A percentile compares a stretch with the other conserved stretches of the same genome.
Conservation (phyloP, 2,113 vertebrate species). For the Gadus chalcogrammus region DNA sequence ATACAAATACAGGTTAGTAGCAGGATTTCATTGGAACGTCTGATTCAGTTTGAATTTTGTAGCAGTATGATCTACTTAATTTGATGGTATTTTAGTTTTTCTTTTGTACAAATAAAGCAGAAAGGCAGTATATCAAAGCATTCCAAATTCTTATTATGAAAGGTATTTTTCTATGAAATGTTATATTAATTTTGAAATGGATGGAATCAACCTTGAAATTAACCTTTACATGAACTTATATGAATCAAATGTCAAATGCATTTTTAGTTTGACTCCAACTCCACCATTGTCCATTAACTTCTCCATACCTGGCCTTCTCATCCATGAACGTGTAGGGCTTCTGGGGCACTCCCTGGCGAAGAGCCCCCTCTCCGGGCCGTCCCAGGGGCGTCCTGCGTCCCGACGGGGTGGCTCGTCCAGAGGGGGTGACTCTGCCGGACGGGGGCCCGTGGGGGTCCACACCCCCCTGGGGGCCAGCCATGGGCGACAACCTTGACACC, state of each 20-base stretch:
- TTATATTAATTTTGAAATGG: neutral
- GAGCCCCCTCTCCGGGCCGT: slow-evolving; percentile 69
- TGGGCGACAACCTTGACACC: slow-evolving; percentile 70
- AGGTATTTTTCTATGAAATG: neutral
- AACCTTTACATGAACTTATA: no score
- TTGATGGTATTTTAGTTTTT: no score
- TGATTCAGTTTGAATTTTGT: neutral
- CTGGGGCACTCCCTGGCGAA: slow-evolving; percentile 91
- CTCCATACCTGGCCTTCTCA: slow-evolving; percentile 88
- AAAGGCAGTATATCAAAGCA: no score
- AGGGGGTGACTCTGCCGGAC: slow-evolving; percentile 54
- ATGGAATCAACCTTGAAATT: neutral
- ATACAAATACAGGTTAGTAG: no score
- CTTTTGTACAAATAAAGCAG: no score
- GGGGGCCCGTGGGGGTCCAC: slow-evolving; percentile 55
- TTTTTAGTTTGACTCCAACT: no score
- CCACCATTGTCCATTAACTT: no score
- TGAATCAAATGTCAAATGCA: no score
- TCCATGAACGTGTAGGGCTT: slow-evolving; percentile 98
- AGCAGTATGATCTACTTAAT: no score
- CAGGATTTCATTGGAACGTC: no score
- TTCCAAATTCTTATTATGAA: no score
- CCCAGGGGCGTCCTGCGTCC: slow-evolving; percentile 64
- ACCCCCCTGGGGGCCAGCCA: slow-evolving; percentile 49
- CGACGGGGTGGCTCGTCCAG: slow-evolving; percentile 57